Percentiles rank a stretch among this genome's conserved stretches.
Evolutionary conservation across 2,888 invertebrate species (phyloP).

Genomic region (Brachyptera putata): DNA sequence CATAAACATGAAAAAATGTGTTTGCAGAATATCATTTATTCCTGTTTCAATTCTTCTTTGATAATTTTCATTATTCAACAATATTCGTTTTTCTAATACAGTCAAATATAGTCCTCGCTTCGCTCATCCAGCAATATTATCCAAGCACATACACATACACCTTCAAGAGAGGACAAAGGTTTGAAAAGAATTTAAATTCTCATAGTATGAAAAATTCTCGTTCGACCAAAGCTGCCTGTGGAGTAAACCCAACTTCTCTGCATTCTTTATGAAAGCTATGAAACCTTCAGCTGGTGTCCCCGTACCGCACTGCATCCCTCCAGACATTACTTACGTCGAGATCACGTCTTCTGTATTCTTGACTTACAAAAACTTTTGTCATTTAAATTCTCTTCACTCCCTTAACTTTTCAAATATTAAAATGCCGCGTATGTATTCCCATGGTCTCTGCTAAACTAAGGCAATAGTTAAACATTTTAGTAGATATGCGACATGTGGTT

Average conservation of each 20-base stretch:
- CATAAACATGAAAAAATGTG: too few relatives aligned
- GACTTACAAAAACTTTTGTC: constrained; percentile 18
- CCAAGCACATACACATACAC: background rate
- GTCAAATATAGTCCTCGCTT: too few relatives aligned
- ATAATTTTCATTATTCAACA: too few relatives aligned
- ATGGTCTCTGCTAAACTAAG: background rate
- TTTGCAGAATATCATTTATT: too few relatives aligned
- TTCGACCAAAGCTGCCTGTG: too few relatives aligned
- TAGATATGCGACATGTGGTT: background rate
- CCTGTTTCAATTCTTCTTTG: too few relatives aligned
- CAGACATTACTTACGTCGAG: background rate
- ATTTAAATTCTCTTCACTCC: constrained; percentile 21
- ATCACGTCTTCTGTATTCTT: constrained; percentile 17
- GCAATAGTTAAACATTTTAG: constrained; percentile 5
- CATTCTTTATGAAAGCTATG: constrained; percentile 18
- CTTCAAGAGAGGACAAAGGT: background rate
- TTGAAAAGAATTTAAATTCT: constrained; percentile 16
- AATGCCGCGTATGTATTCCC: constrained; percentile 9
- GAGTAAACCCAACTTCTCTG: background rate
- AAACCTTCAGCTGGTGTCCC: too few relatives aligned
- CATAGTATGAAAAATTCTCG: background rate
- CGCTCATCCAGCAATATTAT: too few relatives aligned
- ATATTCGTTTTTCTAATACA: too few relatives aligned
- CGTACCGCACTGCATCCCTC: too few relatives aligned
- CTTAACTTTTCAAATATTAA: constrained; percentile 18